phyloP scores from a whole-genome alignment of 2,797 vertebrate species.

The Phoeniculus purpureus region DNA sequence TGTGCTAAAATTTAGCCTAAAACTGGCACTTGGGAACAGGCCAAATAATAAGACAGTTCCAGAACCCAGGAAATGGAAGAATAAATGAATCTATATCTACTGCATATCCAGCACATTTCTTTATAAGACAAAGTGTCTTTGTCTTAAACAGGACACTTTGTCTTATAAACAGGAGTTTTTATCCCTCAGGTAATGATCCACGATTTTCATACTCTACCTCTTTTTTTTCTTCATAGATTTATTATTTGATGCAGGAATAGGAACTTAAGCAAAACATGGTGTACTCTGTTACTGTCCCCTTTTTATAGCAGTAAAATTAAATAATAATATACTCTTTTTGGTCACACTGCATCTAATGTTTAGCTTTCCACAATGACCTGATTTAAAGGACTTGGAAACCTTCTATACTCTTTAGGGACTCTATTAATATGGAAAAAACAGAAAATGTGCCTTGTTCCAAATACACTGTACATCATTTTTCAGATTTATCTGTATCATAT shows the following conservation, averaged over 20 bases:
- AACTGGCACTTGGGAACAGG: background rate
- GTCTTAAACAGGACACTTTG: too few species aligned
- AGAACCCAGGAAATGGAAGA: background rate
- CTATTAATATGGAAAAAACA: too few species aligned
- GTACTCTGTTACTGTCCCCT: background rate
- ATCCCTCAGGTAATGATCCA: background rate
- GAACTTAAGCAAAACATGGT: background rate
- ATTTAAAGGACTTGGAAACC: background rate
- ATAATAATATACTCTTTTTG: background rate
- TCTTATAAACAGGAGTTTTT: rapidly evolving
- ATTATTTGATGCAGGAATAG: background rate
- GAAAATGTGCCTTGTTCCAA: too few species aligned
- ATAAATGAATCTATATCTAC: background rate
- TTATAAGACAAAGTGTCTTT: background rate
- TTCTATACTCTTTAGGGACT: background rate
- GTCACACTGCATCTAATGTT: background rate
- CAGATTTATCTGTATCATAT: too few species aligned
- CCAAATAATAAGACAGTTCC: background rate
- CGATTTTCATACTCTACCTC: background rate
- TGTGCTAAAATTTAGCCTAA: background rate
- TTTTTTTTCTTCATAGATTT: background rate
- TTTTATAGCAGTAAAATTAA: background rate
- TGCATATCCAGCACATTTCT: background rate
- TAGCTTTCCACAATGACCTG: background rate
- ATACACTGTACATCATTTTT: too few species aligned